phyloP scores from a whole-genome alignment of 2,797 vertebrate species.

The Tolypeutes matacus region DNA sequence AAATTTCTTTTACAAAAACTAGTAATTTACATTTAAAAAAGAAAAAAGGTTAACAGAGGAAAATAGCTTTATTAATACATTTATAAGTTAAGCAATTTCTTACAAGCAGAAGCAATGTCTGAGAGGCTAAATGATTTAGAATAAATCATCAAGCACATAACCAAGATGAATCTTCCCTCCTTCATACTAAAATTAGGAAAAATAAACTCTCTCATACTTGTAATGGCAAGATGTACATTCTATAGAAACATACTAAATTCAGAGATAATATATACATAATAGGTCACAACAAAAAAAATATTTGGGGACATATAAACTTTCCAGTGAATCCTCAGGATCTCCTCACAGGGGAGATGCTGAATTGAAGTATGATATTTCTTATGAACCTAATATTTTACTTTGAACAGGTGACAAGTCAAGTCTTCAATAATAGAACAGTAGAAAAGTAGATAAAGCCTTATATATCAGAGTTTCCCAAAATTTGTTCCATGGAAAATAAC shows the following conservation, averaged over 20 bases:
- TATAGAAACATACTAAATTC: neutral
- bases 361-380: neutral
- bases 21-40: neutral
- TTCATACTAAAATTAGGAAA: neutral
- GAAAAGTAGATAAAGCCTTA: neutral
- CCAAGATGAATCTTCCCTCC: neutral
- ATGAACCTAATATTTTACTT: neutral
- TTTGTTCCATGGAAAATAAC: neutral
- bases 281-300: neutral
- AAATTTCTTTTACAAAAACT: too few relatives aligned
- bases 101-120: neutral
- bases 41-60: neutral
- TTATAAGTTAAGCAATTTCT: neutral
- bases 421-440: neutral
- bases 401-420: neutral
- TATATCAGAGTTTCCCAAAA: neutral
- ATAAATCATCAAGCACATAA: neutral
- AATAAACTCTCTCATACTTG: neutral
- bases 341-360: neutral
- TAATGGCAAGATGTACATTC: neutral
- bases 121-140: neutral
- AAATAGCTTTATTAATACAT: neutral
- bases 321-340: neutral
- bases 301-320: conserved; percentile 4
- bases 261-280: neutral